Evolutionary conservation across 2,797 vertebrate species (phyloP), one percentile per base, ranked within the genome.

Genomic region (Acanthopagrus latus): DNA sequence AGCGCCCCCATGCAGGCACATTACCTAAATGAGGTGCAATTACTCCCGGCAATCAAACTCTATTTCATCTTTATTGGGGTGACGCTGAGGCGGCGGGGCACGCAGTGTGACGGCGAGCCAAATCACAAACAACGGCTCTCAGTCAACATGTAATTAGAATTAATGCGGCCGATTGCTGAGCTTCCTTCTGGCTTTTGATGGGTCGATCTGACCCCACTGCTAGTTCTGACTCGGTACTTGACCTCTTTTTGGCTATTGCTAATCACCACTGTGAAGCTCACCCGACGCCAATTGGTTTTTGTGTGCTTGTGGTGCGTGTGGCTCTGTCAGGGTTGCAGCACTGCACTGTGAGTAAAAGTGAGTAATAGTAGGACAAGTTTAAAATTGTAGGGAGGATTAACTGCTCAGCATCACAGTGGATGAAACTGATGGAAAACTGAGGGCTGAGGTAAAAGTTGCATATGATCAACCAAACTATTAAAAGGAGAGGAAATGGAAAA

Each of bases 11-110:
- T 64, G 55, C 83, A 73, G 82, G 70, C 78, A 81, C 78, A 90
- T 93, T 92, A 92, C 73, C 87, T 78, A 86, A 91, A 92, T 71
- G 74, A 84, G 88, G 71, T 55, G 88, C 89, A 93, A 93, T 94
- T 93, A 94, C 84, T 75, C 73, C 29, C 67, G 2, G 85, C 86
- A 87, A 89, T 92, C 88, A 86, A 90, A 86, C 78, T 80, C 78
- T 56, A 89, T 91, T 92, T 91, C 69, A 83, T 89, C 86, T 90
- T 89, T 84, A 90, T 86, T 80, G 91, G 84, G 91, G 88, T 74
- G 86, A 55, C 18, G 50, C 67, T n/a, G 57, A 80, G 80, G 84
- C 62, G 41, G 58, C 13, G 38, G 74, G 82, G 81, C 57, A 46
- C 60, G n/a, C 79, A 46, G 79, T 69, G 80, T 78, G 86, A 86